Base-by-base conservation (phyloP, 1,140 invertebrate genomes). In the Drosophila santomea region DNA sequence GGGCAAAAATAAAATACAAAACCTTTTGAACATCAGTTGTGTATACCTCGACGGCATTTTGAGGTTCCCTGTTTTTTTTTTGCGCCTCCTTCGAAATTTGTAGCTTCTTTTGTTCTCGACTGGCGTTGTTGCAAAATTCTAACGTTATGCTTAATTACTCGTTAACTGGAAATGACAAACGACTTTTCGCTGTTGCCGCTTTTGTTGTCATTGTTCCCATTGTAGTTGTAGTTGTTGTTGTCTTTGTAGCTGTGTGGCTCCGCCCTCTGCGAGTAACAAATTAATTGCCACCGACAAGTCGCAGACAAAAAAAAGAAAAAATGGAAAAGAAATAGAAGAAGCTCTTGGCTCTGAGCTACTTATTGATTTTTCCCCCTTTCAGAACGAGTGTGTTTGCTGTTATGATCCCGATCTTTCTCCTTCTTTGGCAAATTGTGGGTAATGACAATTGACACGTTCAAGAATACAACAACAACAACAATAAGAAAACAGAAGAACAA, bases 81-180 rank as follows among this genome's bases (percentile, higher is more conserved):
- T 55, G 17, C 25, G 23, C 67, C 67, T 32, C 41, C 28, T 39
- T 12, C 64, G 17, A 63, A 63, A 58, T 25, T 38, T 10, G 61
- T 41, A 71, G 68, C 64, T 50, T 72, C 52, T 72, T 75, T 75
- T 75, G 72, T 75, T 75, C 38, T 75, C 44, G 25, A 35, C 32
- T 28, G 41, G 44, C 73, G 52, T 17, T 67, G 59, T 86, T 86
- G 82, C 83, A 75, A 86, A 78, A 76, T 85, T 81, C 83, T 79
- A 86, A 83, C 76, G 79, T 58, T 71, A 52, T 80, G 84, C 84
- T 83, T 86, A 88, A 88, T 88, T 86, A 88, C 67, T 74, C 76
- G 86, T 86, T 86, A 86, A 73, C 83, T 86, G 83, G 84, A 86
- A 86, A 81, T 86, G 83, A 83, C 83, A 83, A 88, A 86, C 79